phyloP scores from a whole-genome alignment of 2,888 invertebrate species.

The Ephialtes manifestator region DNA sequence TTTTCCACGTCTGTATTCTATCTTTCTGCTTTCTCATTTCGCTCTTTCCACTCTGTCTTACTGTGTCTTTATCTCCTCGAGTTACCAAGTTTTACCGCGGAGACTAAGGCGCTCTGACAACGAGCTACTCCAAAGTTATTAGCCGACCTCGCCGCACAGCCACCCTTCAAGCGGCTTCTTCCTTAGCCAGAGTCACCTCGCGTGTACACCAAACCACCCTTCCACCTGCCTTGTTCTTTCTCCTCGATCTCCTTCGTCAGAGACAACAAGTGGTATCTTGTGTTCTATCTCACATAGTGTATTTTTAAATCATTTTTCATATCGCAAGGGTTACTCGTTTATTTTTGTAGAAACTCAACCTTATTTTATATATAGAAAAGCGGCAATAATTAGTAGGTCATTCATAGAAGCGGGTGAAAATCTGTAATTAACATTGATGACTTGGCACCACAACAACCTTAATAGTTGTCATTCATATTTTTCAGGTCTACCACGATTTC shows the following conservation, averaged over 20 bases:
- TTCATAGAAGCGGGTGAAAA: too few relatives aligned
- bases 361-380: too few relatives aligned
- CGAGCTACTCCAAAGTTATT: conserved; percentile 77
- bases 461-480: too few relatives aligned
- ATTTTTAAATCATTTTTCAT: background rate
- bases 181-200: conserved; percentile 21
- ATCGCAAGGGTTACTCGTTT: background rate
- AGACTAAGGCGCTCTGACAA: conserved; percentile 76
- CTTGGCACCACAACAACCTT: background rate
- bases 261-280: conserved; percentile 73
- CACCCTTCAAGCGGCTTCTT: conserved; percentile 52
- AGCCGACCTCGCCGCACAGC: conserved; percentile 62
- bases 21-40: conserved; percentile 21
- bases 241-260: conserved; percentile 69
- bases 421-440: too few relatives aligned
- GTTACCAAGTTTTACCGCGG: conserved; percentile 78
- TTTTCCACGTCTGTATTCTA: conserved; percentile 17
- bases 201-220: background rate
- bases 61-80: conserved; percentile 78
- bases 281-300: background rate
- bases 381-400: too few relatives aligned
- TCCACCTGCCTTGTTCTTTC: conserved; percentile 26
- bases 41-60: conserved; percentile 26
- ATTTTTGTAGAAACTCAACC: background rate
- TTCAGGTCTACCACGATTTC: too few relatives aligned